Evolutionary conservation across 2,797 vertebrate species (phyloP).

Genomic region (Psittacula derbiana): DNA sequence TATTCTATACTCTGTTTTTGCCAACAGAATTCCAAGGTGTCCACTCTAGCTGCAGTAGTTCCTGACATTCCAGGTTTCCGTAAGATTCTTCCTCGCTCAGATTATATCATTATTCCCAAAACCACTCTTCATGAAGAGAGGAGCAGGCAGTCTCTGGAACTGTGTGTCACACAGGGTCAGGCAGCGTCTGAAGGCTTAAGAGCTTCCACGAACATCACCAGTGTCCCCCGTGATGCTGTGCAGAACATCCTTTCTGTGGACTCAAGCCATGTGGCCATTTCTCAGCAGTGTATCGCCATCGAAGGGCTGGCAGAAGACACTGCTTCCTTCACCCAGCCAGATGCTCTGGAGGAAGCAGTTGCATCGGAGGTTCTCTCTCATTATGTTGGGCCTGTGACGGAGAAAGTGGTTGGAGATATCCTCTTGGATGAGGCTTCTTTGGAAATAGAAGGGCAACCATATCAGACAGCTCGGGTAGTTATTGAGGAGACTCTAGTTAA

Average conservation of each 20-base stretch:
- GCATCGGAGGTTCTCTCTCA: slow-evolving; percentile 74
- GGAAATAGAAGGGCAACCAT: slow-evolving; percentile 73
- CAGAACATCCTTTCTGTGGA: slow-evolving; percentile 58
- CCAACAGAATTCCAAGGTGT: slow-evolving; percentile 73
- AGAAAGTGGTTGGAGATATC: slow-evolving; percentile 72
- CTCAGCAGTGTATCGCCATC: slow-evolving; percentile 80
- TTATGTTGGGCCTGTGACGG: slow-evolving; percentile 40
- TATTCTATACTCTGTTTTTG: not conserved
- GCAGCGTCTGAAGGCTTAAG: slow-evolving; percentile 51
- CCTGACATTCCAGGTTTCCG: slow-evolving; percentile 93
- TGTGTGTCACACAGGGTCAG: slow-evolving; percentile 74
- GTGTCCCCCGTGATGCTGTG: slow-evolving; percentile 67
- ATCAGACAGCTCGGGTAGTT: slow-evolving; percentile 75
- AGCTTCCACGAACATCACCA: slow-evolving; percentile 28
- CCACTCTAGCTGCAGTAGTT: slow-evolving; percentile 70
- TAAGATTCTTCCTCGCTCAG: slow-evolving; percentile 93
- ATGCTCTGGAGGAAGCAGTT: slow-evolving; percentile 69
- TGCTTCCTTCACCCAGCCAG: slow-evolving; percentile 58
- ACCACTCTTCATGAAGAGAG: slow-evolving; percentile 76
- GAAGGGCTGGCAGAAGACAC: slow-evolving; percentile 79
- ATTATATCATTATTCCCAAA: slow-evolving; percentile 90
- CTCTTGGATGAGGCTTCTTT: slow-evolving; percentile 78
- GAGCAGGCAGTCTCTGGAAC: slow-evolving; percentile 76
- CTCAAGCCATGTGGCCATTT: slow-evolving; percentile 75
- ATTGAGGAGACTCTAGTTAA: slow-evolving; percentile 78